Base-by-base conservation (phyloP, 2,888 invertebrate genomes). In the Flexamia atlantica region DNA sequence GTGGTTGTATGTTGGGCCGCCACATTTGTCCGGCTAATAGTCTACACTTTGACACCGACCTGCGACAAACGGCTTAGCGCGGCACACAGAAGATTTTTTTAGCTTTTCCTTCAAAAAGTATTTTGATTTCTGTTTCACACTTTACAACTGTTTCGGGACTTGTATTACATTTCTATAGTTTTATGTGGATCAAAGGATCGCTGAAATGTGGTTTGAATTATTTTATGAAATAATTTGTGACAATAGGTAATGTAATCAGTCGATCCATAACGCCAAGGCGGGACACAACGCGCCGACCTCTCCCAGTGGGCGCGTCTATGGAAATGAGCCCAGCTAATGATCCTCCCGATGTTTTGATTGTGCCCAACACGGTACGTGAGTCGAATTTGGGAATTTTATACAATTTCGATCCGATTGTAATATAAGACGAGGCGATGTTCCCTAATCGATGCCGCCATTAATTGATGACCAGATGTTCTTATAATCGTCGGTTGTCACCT, bases 261-360 rank as follows among this genome's bases (percentile, higher is more conserved):
- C n/a, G n/a, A n/a, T 7, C 30, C 30, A 53, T 14, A 57, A 32
- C 7, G 60, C 57, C 25, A 17, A 36, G 82, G 32, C 0, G 12
- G 28, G 64, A 83, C 83, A 46, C 1, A 46, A 64, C 25, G 79
- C 30, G 53, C 83, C 83, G 42, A 20, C 83, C 83, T 83, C 50
- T 50, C 60, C 46, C 20, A 30, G 64, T 76, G 74, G 84, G 82
- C 81, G 81, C 57, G 84, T 25, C 82, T 84, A 82, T 84, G 84
- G 81, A 74, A 84, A 84, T 84, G 76, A 84, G 84, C 40, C 60
- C 42, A 30, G 68, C 68, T 84, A 84, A 84, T 84, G 84, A 84
- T 57, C 82, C 82, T 17, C 53, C 76, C 53, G 28, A 84, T 84
- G 84, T 84, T 84, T 82, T 76, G 76, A 84, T 84, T 84, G 84